Conservation (phyloP, 2,797 vertebrate species). For the Sebastes jordani region DNA sequence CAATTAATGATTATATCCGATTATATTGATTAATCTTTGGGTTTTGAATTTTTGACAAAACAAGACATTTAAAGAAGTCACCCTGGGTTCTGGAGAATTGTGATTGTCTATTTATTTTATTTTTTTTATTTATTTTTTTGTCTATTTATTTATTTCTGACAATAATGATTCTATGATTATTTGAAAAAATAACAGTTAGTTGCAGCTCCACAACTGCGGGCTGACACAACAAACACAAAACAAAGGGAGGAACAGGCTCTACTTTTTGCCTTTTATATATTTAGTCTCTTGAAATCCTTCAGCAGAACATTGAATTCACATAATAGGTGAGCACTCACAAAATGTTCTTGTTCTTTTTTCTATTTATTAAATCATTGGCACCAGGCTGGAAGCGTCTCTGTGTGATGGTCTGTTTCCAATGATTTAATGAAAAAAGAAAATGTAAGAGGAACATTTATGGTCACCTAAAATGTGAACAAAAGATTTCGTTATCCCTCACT, state of each 20-base stretch:
- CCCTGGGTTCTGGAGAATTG: neutral
- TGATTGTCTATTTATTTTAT: too few species aligned
- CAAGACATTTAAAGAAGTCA: neutral
- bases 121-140: too few species aligned
- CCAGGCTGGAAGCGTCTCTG: neutral
- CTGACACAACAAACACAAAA: neutral
- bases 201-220: neutral
- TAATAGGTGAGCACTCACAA: neutral
- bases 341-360: neutral
- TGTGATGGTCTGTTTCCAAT: neutral
- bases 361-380: neutral
- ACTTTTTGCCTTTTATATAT: neutral
- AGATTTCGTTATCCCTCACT: neutral
- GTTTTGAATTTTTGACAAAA: too few species aligned
- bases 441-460: neutral
- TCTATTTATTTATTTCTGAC: too few species aligned
- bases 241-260: conserved; percentile 7
- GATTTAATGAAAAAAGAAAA: neutral
- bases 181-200: neutral
- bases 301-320: neutral
- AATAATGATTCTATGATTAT: neutral
- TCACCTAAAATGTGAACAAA: neutral
- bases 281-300: neutral
- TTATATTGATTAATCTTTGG: neutral
- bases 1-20: neutral